phyloP scores from a whole-genome alignment of 2,888 invertebrate species.

The Blastobasis lacticolella region DNA sequence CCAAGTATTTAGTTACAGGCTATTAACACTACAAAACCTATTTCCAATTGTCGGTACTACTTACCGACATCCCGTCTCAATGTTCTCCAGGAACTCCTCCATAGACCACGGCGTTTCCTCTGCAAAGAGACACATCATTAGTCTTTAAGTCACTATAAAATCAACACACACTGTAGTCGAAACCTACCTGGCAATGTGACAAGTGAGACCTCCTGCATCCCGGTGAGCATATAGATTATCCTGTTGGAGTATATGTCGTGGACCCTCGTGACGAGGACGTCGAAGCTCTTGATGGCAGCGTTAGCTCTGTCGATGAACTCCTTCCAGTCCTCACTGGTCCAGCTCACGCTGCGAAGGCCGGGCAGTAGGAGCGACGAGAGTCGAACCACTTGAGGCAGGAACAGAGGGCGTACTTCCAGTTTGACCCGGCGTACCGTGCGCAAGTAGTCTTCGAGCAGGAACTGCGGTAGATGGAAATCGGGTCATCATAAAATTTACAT shows the following conservation, averaged over 20 bases:
- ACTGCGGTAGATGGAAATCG: constrained; percentile 49
- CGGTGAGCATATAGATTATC: constrained; percentile 88
- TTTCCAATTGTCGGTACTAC: constrained; percentile 15
- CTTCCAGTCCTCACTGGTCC: constrained; percentile 90
- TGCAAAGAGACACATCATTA: constrained; percentile 16
- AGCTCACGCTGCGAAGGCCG: constrained; percentile 85
- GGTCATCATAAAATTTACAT: no score
- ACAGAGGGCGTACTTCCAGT: constrained; percentile 90
- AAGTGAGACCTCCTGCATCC: constrained; percentile 90
- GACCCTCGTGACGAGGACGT: constrained; percentile 82
- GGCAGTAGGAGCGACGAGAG: constrained; percentile 88
- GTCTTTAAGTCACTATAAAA: background rate
- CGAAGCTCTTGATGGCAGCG: constrained; percentile 86
- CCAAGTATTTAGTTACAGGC: no score
- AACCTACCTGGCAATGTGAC: constrained; percentile 81
- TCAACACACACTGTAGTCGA: background rate
- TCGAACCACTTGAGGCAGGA: constrained; percentile 89
- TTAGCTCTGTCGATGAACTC: constrained; percentile 84
- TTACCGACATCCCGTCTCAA: constrained; percentile 84
- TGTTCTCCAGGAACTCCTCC: constrained; percentile 88
- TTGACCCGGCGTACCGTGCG: constrained; percentile 84
- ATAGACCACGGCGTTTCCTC: constrained; percentile 90
- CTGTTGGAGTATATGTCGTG: constrained; percentile 94
- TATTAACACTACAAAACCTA: no score
- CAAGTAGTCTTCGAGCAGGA: constrained; percentile 84